A percentile compares a stretch with the other conserved stretches of the same genome.
Conservation (phyloP, 2,113 vertebrate species). For the Phalacrocorax aristotelis region DNA sequence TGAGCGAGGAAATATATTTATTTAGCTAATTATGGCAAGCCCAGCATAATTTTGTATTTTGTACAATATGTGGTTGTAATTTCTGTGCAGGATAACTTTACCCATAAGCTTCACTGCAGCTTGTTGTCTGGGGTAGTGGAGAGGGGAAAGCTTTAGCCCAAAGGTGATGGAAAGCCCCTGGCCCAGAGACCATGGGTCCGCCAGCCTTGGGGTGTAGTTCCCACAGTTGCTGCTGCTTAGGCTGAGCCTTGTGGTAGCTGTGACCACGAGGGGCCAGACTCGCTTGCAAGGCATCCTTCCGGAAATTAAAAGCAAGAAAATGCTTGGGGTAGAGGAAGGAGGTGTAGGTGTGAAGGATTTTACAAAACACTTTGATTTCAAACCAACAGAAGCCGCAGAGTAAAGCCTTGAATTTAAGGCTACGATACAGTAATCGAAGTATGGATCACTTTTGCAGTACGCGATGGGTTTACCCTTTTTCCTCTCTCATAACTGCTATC, state of each 20-base stretch:
- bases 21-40: background rate
- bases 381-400: background rate
- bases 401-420: background rate
- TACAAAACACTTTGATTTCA: background rate
- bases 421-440: background rate
- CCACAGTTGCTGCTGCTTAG: background rate
- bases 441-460: background rate
- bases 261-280: accelerated
- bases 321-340: background rate
- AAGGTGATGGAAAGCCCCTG: background rate
- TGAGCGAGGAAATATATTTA: background rate
- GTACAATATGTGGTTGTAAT: background rate
- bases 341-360: background rate
- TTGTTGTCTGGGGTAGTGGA: background rate
- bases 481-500: background rate
- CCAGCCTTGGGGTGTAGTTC: accelerated
- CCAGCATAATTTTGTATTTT: background rate
- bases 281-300: background rate
- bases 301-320: background rate
- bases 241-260: background rate
- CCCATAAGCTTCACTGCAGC: background rate
- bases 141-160: background rate
- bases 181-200: background rate
- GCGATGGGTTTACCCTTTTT: background rate
- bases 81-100: background rate